A percentile compares a stretch with the other conserved stretches of the same genome.
Evolutionary conservation across 2,797 vertebrate species (phyloP).

Genomic region (Tragopan temminckii): DNA sequence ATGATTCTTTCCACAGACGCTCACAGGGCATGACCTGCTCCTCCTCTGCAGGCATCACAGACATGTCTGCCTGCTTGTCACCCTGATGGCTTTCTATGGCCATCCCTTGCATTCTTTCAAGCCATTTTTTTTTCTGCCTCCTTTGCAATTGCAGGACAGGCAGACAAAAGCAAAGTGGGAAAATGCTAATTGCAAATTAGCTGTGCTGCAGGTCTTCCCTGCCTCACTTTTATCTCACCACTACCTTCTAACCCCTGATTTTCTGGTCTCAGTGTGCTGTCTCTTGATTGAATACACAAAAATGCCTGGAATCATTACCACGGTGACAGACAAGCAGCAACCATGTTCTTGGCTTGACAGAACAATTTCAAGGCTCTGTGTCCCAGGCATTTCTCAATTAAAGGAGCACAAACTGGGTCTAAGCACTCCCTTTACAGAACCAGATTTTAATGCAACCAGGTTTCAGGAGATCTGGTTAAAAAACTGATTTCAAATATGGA

Average conservation of each 20-base stretch:
- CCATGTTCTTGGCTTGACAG: constrained; percentile 35
- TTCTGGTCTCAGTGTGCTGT: not conserved
- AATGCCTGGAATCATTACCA: constrained; percentile 17
- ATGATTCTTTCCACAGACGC: not conserved
- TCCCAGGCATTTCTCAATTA: not conserved
- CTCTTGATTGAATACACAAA: constrained; percentile 12
- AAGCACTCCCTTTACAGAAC: not conserved
- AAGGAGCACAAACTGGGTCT: not conserved
- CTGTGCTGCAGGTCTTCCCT: not conserved
- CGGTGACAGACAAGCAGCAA: constrained; percentile 43
- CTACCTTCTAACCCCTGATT: constrained; percentile 15
- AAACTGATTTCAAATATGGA: not conserved
- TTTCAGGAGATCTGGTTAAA: not conserved
- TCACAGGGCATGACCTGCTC: not conserved
- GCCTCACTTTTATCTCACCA: constrained; percentile 1
- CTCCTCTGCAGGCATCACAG: not conserved
- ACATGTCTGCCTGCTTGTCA: not conserved
- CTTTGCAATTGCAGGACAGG: constrained; percentile 1
- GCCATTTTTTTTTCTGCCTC: not conserved
- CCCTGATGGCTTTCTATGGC: constrained; percentile 21
- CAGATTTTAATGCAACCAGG: not conserved
- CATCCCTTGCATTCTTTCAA: not conserved
- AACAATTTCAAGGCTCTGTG: not conserved
- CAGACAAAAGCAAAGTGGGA: not conserved
- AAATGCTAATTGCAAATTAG: constrained; percentile 26